Evolutionary conservation across 2,113 vertebrate genomes (phyloP), one percentile per base, ranked within the genome.

Genomic region (Meleagris gallopavo): DNA sequence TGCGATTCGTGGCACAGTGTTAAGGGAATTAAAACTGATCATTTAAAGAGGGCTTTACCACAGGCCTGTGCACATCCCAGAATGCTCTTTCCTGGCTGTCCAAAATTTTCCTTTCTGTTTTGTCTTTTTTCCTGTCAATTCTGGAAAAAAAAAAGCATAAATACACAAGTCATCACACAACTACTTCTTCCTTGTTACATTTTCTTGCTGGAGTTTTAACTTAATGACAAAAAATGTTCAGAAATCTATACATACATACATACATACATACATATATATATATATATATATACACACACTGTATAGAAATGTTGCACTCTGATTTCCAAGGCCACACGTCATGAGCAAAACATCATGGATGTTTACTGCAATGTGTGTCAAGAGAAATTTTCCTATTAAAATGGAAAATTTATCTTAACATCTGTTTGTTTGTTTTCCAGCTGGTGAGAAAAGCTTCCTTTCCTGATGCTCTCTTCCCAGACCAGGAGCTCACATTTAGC

Each of bases 51-150:
- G 90, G 36, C 96, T 98, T 98, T 97, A 99, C 99, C 98, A 99
- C 99, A 76, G 99, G 99, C 62, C 99, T 98, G 96, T 99, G 99
- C 79, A 99, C 99, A 83, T 99, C 99, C 99, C 99, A 99, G 97
- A 99, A 99, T 74, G 99, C 99, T 94, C 99, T 98, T 96, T 99
- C 99, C 96, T 99, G 99, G 95, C 99, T 99, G 96, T 99, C 99
- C 94, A 99, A 96, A 97, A 99, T 99, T 97, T 99, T 99, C 93
- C 99, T 98, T 97, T 99, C 99, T 5, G 99, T 99, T 96, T 99
- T 99, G 97, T 99, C 99, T 86, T 99, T 99, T 97, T 99, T 99
- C 71, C 99, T 98, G 97, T 99, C 99, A 13, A 99, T 98, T 96
- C 99, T 99, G 97, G 86, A 97, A 96, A 88, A 52, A 15, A 52